Conservation (phyloP, 2,888 invertebrate genomes). For the Argynnis bischoffii region DNA sequence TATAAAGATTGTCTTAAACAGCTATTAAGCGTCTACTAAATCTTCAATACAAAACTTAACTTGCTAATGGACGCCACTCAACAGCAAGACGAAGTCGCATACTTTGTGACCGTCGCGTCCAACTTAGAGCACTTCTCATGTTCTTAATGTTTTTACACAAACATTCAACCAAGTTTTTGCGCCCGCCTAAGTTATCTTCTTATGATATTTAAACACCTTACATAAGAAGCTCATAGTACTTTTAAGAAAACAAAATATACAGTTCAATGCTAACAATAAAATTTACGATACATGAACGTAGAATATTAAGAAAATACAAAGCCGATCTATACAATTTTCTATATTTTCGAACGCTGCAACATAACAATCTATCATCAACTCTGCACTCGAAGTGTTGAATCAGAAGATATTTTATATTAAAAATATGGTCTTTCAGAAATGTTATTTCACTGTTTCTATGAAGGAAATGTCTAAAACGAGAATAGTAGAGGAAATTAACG, state of each 20-base stretch:
- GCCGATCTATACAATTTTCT: not conserved
- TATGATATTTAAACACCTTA: slow-evolving; percentile 30
- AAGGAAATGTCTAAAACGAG: slow-evolving; percentile 20
- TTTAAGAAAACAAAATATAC: not conserved
- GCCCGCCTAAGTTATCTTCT: slow-evolving; percentile 35
- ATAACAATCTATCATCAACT: slow-evolving; percentile 7
- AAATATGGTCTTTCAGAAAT: slow-evolving; percentile 10
- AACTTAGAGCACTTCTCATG: slow-evolving; percentile 65
- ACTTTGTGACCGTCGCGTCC: slow-evolving; percentile 49
- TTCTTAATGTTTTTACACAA: slow-evolving; percentile 62
- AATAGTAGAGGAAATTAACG: slow-evolving; percentile 29
- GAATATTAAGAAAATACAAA: not conserved
- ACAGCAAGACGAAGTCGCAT: slow-evolving; percentile 60
- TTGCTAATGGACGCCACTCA: slow-evolving; percentile 65
- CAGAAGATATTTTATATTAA: slow-evolving; percentile 1
- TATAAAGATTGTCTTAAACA: slow-evolving; percentile 18
- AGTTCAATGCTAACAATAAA: not conserved
- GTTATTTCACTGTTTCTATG: slow-evolving; percentile 15
- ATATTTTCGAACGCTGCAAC: slow-evolving; percentile 2
- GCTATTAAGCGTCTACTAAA: slow-evolving; percentile 37
- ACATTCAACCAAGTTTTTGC: slow-evolving; percentile 35
- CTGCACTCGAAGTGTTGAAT: not conserved
- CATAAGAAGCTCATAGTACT: not conserved
- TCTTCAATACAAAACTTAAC: slow-evolving; percentile 50
- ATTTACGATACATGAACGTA: not conserved